Evolutionary conservation across 1,140 invertebrate genomes (phyloP).

Genomic region (Metaphire vulgaris): DNA sequence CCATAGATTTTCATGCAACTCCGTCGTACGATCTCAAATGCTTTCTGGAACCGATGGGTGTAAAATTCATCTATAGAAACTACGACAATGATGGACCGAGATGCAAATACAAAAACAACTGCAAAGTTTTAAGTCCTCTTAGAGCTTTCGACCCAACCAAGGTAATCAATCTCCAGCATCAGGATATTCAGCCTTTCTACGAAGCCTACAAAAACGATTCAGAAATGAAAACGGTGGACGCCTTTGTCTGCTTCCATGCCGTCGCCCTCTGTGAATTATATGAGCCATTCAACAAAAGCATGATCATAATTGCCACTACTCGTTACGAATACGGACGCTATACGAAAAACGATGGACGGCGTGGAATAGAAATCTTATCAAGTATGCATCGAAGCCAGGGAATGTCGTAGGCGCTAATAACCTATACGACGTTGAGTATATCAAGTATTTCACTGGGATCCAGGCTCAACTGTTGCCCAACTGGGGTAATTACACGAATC

Average conservation of each 20-base stretch:
- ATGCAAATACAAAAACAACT: not conserved
- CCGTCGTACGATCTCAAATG: not conserved
- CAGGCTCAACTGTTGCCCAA: no score
- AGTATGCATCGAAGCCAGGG: conserved; percentile 5
- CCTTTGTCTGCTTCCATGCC: conserved; percentile 29
- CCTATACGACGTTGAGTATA: no score
- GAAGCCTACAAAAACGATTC: conserved; percentile 28
- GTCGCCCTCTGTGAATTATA: conserved; percentile 28
- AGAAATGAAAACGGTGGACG: conserved; percentile 28
- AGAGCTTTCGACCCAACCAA: not conserved
- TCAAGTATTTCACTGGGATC: no score
- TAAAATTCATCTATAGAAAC: not conserved
- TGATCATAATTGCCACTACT: conserved; percentile 26
- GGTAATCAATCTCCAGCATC: not conserved
- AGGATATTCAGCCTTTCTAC: conserved; percentile 18
- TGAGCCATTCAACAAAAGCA: conserved; percentile 30
- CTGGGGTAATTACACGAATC: no score
- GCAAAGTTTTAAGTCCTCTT: not conserved
- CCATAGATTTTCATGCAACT: not conserved
- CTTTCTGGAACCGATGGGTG: not conserved
- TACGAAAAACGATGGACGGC: conserved; percentile 19
- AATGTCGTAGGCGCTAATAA: no score
- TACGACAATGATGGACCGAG: not conserved
- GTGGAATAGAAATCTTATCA: conserved; percentile 25
- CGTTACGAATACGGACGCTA: conserved; percentile 29